Evolutionary conservation across 2,797 vertebrate genomes (phyloP), one percentile per base, ranked within the genome.

Genomic region (Siniperca scherzeri): DNA sequence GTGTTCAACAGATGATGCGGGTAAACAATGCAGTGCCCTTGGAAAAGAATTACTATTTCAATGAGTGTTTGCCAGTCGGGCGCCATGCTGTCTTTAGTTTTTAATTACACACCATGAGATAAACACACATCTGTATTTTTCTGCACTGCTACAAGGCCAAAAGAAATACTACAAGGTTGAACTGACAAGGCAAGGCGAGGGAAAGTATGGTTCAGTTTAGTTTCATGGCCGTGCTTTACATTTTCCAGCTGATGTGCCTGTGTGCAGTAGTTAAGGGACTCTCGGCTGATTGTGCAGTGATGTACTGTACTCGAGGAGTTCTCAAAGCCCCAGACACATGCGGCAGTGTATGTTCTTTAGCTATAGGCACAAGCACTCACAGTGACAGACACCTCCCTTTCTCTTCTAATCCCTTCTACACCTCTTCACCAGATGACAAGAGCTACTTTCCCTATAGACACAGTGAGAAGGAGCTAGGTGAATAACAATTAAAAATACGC

Each of bases 351-450:
- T 87, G 80, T 81, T 77, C 74, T 86, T 66, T 86, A 84, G 90
- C 91, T 92, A 89, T 77, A 83, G 88, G 83, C 85, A 87, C 78
- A 82, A 81, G 77, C 69, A 84, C 75, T 91, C 90, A 77, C 52
- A 55, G 78, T 85, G 86, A 91, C 88, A 84, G 81, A 85, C 83
- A 80, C 85, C 88, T 77, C 84, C 73, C 59, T 84, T 77, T 86
- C 71, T 59, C 44, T 70, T 81, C 76, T 86, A 87, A 89, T 91
- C 85, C 87, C 74, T 77, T 84, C 78, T 70, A 78, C 84, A 91
- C 89, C 83, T 90, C 90, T 89, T 91, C 89, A 87, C 80, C 85
- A 89, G 83, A 90, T 87, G 91, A 94, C 90, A 91, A 85, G 80
- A 90, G 85, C 61, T 76, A 74, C 87, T 90, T 78, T 90, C 84